phyloP scores from a whole-genome alignment of 2,888 invertebrate species.

The Copidosoma aretas region DNA sequence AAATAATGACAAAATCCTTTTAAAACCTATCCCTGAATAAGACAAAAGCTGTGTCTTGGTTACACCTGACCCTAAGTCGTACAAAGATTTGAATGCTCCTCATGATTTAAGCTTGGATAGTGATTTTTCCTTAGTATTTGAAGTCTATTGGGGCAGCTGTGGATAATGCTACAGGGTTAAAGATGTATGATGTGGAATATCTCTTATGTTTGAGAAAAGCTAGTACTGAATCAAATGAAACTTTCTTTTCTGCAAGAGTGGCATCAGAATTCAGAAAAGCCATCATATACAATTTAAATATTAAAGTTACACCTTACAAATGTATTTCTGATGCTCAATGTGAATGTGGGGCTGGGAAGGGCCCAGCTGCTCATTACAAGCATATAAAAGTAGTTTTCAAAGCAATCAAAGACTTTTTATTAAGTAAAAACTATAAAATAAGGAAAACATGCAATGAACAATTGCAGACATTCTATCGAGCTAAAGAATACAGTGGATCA shows the following conservation, averaged over 20 bases:
- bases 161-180: background rate
- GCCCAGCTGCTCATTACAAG: slow-evolving; percentile 38
- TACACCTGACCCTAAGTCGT: no score
- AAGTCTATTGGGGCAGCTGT: no score
- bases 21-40: no score
- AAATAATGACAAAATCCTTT: no score
- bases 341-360: slow-evolving; percentile 38
- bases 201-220: background rate
- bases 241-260: no score
- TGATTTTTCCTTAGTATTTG: no score
- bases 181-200: background rate
- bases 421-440: slow-evolving; percentile 20
- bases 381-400: slow-evolving; percentile 36
- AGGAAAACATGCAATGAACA: slow-evolving; percentile 10
- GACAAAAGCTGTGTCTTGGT: no score
- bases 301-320: slow-evolving; percentile 14
- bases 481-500: no score
- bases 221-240: background rate
- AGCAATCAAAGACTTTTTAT: slow-evolving; percentile 30
- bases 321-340: slow-evolving; percentile 8
- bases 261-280: background rate
- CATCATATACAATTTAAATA: slow-evolving; percentile 10
- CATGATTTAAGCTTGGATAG: no score
- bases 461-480: no score
- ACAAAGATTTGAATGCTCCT: no score